These are phyloP conservation scores for Asbolus verrucosus DNA, from an alignment of 1,140 invertebrate genomes.

Conservation along the genomic window DNA sequence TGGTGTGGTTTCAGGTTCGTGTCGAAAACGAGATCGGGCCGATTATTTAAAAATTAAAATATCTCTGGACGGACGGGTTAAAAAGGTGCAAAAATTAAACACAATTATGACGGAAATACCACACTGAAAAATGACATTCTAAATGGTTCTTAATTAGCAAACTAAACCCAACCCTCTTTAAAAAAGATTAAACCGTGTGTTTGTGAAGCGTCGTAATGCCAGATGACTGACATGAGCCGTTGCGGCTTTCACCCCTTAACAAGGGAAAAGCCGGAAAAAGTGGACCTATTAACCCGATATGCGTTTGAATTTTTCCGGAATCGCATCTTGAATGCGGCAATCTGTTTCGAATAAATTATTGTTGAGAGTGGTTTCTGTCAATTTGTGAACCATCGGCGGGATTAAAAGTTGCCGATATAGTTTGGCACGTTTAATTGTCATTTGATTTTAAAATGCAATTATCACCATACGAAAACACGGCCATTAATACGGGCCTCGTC, in stretches of 20 bases:
- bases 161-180: slow-evolving; percentile 64
- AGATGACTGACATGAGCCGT: slow-evolving; percentile 62
- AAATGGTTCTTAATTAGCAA: slow-evolving; percentile 65
- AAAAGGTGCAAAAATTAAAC: slow-evolving; percentile 52
- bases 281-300: slow-evolving; percentile 56
- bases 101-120: slow-evolving; percentile 45
- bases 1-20: no score
- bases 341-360: no score
- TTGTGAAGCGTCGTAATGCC: slow-evolving; percentile 64
- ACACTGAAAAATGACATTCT: slow-evolving; percentile 63
- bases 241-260: slow-evolving; percentile 49
- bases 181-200: slow-evolving; percentile 65
- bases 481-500: slow-evolving; percentile 16
- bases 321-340: no score
- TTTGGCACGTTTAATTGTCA: slow-evolving; percentile 31
- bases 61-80: slow-evolving; percentile 25
- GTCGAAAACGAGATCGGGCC: no score
- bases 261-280: slow-evolving; percentile 54
- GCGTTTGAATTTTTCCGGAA: slow-evolving; percentile 51
- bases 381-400: slow-evolving; percentile 9
- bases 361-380: no score
- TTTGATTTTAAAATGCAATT: slow-evolving; percentile 36
- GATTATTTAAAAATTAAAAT: slow-evolving; percentile 6
- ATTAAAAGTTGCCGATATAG: slow-evolving; percentile 14
- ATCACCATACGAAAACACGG: no score